These are phyloP conservation scores for Lasioglossum oenotherae DNA, from an alignment of 2,888 invertebrate species.

Conservation along the genomic window DNA sequence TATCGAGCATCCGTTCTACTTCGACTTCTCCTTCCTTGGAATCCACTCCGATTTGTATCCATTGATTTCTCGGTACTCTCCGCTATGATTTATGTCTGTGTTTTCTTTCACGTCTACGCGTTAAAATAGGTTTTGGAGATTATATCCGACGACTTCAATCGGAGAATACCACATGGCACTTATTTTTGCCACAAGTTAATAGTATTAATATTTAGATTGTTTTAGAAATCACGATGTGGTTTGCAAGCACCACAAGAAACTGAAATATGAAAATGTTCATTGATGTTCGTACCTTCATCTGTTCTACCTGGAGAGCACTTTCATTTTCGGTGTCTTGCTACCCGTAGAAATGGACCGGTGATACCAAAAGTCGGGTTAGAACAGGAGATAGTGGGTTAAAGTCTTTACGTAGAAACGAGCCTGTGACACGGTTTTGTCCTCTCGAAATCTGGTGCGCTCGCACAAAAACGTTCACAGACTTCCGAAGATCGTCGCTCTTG, in stretches of 20 bases:
- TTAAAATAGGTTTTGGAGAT: too few species aligned
- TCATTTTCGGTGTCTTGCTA: background rate
- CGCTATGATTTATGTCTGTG: background rate
- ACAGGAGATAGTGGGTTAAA: background rate
- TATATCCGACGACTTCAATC: too few species aligned
- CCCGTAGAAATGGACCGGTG: background rate
- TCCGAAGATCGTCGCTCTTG: background rate
- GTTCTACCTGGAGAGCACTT: background rate
- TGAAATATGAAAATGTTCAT: background rate
- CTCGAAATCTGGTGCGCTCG: background rate
- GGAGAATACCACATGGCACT: too few species aligned
- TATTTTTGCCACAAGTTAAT: too few species aligned
- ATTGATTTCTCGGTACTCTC: background rate
- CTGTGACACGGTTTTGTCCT: background rate
- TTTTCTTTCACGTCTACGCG: too few species aligned
- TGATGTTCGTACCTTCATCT: background rate
- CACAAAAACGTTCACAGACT: background rate
- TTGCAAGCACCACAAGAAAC: background rate
- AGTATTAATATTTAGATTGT: too few species aligned
- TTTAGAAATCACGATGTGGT: background rate
- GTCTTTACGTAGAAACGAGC: background rate
- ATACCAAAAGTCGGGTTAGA: background rate
- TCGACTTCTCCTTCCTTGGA: background rate
- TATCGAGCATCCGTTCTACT: background rate
- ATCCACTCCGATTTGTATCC: background rate